Conservation (phyloP, 2,888 invertebrate genomes). For the Ectobius pallidus region DNA sequence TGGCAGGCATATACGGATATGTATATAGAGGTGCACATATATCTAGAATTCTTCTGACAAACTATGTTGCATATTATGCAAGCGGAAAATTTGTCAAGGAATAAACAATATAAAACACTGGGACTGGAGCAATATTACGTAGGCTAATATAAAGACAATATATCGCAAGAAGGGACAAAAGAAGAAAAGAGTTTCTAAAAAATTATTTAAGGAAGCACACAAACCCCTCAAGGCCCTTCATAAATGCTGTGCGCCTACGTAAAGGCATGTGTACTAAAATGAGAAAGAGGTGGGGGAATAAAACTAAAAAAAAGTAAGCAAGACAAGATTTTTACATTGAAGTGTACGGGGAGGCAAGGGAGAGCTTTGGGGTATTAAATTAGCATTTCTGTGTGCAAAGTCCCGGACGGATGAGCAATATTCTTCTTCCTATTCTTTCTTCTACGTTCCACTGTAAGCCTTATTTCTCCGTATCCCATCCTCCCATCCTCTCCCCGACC, state of each 20-base stretch:
- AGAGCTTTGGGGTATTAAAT: conserved; percentile 35
- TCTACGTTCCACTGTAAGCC: too few species aligned
- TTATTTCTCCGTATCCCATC: conserved; percentile 19
- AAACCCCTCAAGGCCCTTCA: conserved; percentile 10
- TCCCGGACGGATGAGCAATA: conserved; percentile 34
- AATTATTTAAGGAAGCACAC: not conserved
- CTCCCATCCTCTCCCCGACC: not conserved
- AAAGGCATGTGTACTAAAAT: conserved; percentile 10
- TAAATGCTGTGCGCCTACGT: conserved; percentile 17
- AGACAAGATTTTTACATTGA: conserved; percentile 32
- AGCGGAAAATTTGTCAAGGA: not conserved
- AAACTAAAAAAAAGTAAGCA: too few species aligned
- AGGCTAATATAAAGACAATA: conserved; percentile 22
- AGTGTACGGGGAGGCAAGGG: conserved; percentile 6
- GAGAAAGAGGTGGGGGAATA: conserved; percentile 23
- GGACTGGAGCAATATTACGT: not conserved
- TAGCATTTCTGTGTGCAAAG: conserved; percentile 38
- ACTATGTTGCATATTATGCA: conserved; percentile 7
- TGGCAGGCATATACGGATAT: conserved; percentile 1
- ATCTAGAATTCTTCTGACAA: conserved; percentile 1
- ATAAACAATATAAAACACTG: conserved; percentile 15
- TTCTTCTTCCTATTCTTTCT: conserved; percentile 17
- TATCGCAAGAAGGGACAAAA: not conserved
- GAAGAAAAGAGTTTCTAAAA: conserved; percentile 12
- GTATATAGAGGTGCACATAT: conserved; percentile 12